phyloP scores from a whole-genome alignment of 2,113 vertebrate genomes.

The Varanus komodoensis region DNA sequence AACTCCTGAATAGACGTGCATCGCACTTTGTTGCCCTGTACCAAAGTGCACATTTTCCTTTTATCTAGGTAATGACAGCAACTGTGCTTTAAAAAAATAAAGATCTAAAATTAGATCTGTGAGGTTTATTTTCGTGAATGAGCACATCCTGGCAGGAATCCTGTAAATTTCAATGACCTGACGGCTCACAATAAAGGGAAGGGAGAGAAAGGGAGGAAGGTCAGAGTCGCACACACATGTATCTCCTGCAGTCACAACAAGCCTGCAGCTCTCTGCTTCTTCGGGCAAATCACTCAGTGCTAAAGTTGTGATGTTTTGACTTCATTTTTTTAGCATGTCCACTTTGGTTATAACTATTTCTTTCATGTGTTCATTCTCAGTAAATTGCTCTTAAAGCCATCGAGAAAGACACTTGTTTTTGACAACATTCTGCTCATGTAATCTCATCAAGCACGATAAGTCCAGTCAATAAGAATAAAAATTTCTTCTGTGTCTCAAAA shows the following conservation, averaged over 20 bases:
- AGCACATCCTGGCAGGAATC: not conserved
- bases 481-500: not conserved
- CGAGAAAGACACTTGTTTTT: constrained; percentile 26
- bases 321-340: not conserved
- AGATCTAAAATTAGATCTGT: not conserved
- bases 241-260: not conserved
- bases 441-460: not conserved
- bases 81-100: constrained; percentile 13
- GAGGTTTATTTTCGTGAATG: constrained; percentile 28
- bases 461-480: not conserved
- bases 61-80: constrained; percentile 44
- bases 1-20: too few species aligned
- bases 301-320: rapidly evolving
- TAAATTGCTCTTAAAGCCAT: constrained; percentile 5
- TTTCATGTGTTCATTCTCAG: rapidly evolving
- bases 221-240: rapidly evolving
- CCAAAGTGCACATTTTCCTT: constrained; percentile 31
- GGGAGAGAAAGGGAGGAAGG: rapidly evolving
- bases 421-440: not conserved
- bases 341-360: not conserved
- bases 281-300: not conserved
- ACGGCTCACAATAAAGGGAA: rapidly evolving
- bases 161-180: not conserved
- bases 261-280: not conserved
- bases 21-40: constrained; percentile 33